Percentiles rank a stretch among this genome's conserved stretches.
Conservation (phyloP, 2,797 vertebrate genomes). For the Harpagifer antarcticus region DNA sequence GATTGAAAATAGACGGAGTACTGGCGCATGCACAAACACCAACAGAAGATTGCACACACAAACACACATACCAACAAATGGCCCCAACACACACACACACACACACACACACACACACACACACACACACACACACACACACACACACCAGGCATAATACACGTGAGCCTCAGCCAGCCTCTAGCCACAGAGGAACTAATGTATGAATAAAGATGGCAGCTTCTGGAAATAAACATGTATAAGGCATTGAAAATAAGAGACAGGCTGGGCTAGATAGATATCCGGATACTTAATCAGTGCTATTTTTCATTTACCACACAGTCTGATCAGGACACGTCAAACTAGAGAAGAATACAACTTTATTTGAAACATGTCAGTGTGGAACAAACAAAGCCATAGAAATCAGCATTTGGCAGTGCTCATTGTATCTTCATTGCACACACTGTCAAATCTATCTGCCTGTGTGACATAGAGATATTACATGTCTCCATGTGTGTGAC, state of each 20-base stretch:
- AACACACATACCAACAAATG: constrained; percentile 8
- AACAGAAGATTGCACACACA: constrained; percentile 24
- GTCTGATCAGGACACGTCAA: constrained; percentile 32
- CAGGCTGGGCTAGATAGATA: constrained; percentile 49
- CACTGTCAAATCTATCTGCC: constrained; percentile 59
- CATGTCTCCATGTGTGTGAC: constrained; percentile 72
- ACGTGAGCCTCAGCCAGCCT: constrained; percentile 73
- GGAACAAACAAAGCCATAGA: constrained; percentile 27
- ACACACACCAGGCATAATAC: constrained; percentile 40
- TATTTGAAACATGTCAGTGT: constrained; percentile 5
- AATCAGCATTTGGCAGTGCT: constrained; percentile 39
- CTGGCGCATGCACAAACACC: constrained; percentile 52
- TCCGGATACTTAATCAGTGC: constrained; percentile 39
- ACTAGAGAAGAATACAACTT: constrained; percentile 21
- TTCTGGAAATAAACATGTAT: constrained; percentile 81
- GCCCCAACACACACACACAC: background rate
- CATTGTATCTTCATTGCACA: constrained; percentile 49
- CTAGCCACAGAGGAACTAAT: constrained; percentile 75
- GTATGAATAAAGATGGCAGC: constrained; percentile 84
- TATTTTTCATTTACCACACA: constrained; percentile 39
- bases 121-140: constrained; percentile 6
- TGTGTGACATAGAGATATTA: constrained; percentile 73
- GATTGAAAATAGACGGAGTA: constrained; percentile 77
- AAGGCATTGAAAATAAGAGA: constrained; percentile 51
- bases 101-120: constrained; percentile 14